Evolutionary conservation across 2,888 invertebrate genomes (phyloP).

Genomic region (Punctoribates punctum): DNA sequence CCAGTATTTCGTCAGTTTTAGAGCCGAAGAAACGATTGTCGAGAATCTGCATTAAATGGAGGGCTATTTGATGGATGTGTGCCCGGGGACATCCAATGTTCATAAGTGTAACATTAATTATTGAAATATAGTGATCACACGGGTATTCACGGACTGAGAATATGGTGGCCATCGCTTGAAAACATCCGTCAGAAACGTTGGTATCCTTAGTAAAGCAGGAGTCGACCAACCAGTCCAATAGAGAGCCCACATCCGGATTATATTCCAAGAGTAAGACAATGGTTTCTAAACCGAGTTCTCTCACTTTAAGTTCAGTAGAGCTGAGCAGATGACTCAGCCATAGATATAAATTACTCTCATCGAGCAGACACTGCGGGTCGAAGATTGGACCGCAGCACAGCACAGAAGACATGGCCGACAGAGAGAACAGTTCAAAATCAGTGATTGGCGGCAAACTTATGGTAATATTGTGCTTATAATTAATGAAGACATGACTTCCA

Average conservation of each 20-base stretch:
- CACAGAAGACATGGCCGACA: conserved; percentile 88
- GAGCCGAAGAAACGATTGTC: conserved; percentile 90
- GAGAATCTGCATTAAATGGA: conserved; percentile 81
- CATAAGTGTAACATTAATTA: conserved; percentile 93
- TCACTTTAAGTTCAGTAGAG: conserved; percentile 64
- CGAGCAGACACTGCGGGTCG: conserved; percentile 74
- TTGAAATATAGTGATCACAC: conserved; percentile 94
- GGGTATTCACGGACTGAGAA: conserved; percentile 96
- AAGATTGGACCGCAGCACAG: conserved; percentile 95
- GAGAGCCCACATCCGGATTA: conserved; percentile 81
- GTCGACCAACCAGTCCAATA: conserved; percentile 96
- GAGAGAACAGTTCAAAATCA: conserved; percentile 59
- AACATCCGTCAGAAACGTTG: conserved; percentile 92
- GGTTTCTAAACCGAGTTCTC: conserved; percentile 85
- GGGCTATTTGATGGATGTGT: conserved; percentile 85
- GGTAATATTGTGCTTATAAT: conserved; percentile 43
- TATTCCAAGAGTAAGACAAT: conserved; percentile 88
- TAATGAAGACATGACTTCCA: conserved; percentile 55
- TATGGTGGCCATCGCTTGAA: conserved; percentile 88
- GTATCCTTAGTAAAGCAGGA: conserved; percentile 90
- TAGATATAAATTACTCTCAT: conserved; percentile 83
- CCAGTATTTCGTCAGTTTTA: neutral
- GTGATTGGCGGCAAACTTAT: conserved; percentile 53
- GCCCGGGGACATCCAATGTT: conserved; percentile 92
- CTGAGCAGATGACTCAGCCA: conserved; percentile 89